Evolutionary conservation across 1,140 invertebrate species (phyloP).

Genomic region (Eueides isabella): DNA sequence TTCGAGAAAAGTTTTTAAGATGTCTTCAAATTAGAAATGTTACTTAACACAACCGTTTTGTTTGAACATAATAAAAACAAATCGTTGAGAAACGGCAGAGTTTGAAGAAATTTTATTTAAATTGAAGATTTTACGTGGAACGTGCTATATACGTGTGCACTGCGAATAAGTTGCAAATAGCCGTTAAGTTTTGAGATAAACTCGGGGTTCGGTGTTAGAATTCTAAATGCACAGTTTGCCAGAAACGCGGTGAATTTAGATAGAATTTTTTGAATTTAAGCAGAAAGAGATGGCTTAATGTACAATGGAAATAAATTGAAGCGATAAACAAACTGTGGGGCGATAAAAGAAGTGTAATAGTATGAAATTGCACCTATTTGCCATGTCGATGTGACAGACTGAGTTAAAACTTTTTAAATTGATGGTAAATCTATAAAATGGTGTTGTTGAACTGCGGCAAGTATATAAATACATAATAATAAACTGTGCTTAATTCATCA

Average conservation of each 20-base stretch:
- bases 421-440: constrained; percentile 5
- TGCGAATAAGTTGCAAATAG: constrained; percentile 15
- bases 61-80: neutral
- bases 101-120: neutral
- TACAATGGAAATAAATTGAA: constrained; percentile 12
- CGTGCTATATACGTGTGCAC: constrained; percentile 3
- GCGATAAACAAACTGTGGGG: neutral
- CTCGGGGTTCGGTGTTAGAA: constrained; percentile 3
- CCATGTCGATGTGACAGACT: neutral
- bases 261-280: neutral
- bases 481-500: neutral
- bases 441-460: neutral
- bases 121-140: constrained; percentile 2
- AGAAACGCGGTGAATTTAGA: neutral
- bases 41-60: neutral
- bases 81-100: neutral
- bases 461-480: neutral
- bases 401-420: constrained; percentile 12
- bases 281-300: constrained; percentile 6
- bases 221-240: neutral
- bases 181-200: constrained; percentile 12
- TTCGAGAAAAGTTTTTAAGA: constrained; percentile 8
- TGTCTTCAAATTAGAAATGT: constrained; percentile 18
- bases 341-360: constrained; percentile 11
- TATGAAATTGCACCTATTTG: constrained; percentile 8